A percentile compares a stretch with the other conserved stretches of the same genome.
Conservation (phyloP, 2,797 vertebrate species). For the Fistularia tabacaria region DNA sequence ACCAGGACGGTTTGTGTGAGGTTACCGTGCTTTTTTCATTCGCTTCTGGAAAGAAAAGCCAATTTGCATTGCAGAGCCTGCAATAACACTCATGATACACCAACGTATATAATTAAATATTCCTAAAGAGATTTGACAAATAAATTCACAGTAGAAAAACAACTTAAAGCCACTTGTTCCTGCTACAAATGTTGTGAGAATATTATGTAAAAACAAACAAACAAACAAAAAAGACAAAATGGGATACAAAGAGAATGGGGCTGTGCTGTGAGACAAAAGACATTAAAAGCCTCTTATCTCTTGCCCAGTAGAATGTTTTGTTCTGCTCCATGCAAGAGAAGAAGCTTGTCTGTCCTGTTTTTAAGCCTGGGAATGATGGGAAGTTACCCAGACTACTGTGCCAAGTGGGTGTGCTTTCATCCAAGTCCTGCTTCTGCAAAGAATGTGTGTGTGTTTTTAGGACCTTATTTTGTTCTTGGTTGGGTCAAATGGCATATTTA, state of each 20-base stretch:
- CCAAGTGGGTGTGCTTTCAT: constrained; percentile 12
- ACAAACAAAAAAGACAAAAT: constrained; percentile 32
- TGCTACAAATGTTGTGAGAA: constrained; percentile 47
- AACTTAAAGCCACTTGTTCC: constrained; percentile 42
- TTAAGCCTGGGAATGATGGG: constrained; percentile 1
- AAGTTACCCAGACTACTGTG: constrained; percentile 2
- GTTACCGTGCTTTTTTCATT: constrained; percentile 30
- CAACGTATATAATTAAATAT: constrained; percentile 55
- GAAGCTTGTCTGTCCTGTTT: constrained; percentile 18
- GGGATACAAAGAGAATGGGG: constrained; percentile 31
- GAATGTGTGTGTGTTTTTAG: constrained; percentile 6
- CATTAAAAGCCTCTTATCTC: constrained; percentile 20
- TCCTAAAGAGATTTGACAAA: constrained; percentile 49
- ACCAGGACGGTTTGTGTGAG: constrained; percentile 25
- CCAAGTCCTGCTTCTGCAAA: constrained; percentile 23
- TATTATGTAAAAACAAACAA: constrained; percentile 5
- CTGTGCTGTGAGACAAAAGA: constrained; percentile 46
- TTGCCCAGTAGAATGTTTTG: constrained; percentile 19
- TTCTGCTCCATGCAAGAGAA: constrained; percentile 14
- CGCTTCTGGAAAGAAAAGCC: constrained; percentile 29
- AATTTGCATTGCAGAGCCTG: constrained; percentile 10
- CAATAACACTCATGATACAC: constrained; percentile 23
- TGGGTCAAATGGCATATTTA: constrained; percentile 12
- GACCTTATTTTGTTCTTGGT: not conserved
- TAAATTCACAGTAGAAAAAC: constrained; percentile 57